Conservation (phyloP, 2,888 invertebrate genomes). For the Netelia melanura region DNA sequence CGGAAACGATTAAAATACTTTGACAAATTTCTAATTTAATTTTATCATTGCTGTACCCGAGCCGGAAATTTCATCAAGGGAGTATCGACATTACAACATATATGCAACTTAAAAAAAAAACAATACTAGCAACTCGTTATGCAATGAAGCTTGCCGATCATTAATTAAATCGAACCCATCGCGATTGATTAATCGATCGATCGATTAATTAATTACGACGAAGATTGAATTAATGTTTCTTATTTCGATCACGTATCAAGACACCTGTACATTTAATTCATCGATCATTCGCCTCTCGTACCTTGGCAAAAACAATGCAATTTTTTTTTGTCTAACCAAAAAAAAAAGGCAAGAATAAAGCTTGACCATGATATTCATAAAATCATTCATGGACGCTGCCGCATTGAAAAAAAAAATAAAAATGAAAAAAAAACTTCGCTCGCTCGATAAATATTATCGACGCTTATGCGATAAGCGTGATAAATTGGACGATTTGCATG, state of each 20-base stretch:
- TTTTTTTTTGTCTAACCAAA: slow-evolving; percentile 21
- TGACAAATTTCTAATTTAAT: background rate
- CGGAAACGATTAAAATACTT: background rate
- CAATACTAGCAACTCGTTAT: slow-evolving; percentile 18
- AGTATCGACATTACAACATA: slow-evolving; percentile 51
- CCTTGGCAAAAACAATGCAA: background rate
- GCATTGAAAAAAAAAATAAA: background rate
- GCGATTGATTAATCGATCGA: no score
- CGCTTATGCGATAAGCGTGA: background rate
- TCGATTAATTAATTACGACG: no score
- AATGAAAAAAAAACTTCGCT: slow-evolving; percentile 26
- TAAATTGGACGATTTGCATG: slow-evolving; percentile 47
- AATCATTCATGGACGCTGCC: slow-evolving; percentile 48
- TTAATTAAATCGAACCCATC: background rate
- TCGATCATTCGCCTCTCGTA: slow-evolving; percentile 47
- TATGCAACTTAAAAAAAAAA: slow-evolving; percentile 31
- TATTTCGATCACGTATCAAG: slow-evolving; percentile 5
- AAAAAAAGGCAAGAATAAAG: slow-evolving; percentile 7
- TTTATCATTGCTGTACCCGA: slow-evolving; percentile 48
- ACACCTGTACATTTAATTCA: slow-evolving; percentile 22
- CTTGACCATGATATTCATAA: slow-evolving; percentile 27
- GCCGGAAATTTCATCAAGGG: slow-evolving; percentile 57
- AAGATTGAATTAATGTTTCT: background rate
- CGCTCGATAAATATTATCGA: slow-evolving; percentile 20
- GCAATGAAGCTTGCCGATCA: slow-evolving; percentile 44